These are phyloP conservation scores for Darevskia mixta DNA, from an alignment of 2,797 vertebrate genomes.

Conservation along the genomic window DNA sequence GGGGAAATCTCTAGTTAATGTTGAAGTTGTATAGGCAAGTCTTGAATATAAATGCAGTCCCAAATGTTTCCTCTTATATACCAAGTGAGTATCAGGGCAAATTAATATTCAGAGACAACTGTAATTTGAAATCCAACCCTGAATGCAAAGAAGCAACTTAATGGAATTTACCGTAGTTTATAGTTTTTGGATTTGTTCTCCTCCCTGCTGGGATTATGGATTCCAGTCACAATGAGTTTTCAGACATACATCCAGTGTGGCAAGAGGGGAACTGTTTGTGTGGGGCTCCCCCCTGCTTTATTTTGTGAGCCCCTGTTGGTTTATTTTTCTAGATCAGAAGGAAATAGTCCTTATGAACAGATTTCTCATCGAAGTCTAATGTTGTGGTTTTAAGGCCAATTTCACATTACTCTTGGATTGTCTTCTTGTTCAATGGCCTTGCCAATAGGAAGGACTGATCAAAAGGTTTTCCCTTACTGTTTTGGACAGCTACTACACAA, in stretches of 20 bases:
- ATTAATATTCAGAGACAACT: constrained; percentile 10
- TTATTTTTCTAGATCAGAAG: not conserved
- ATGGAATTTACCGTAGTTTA: not conserved
- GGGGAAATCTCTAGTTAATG: constrained; percentile 22
- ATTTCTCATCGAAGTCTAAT: not conserved
- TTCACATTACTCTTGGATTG: not conserved
- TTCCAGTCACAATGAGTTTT: not conserved
- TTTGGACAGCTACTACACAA: not conserved
- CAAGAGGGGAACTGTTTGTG: not conserved
- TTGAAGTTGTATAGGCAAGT: constrained; percentile 23
- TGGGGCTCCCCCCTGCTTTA: not conserved
- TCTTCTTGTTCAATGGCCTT: not conserved
- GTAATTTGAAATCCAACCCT: rapidly evolving
- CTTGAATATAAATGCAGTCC: constrained; percentile 6
- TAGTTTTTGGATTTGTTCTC: not conserved
- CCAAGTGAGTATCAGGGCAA: not conserved
- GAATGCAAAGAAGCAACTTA: not conserved
- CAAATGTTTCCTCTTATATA: not conserved
- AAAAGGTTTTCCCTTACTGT: not conserved
- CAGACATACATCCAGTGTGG: not conserved
- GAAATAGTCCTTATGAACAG: not conserved
- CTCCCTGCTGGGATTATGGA: not conserved
- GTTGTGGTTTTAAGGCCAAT: not conserved
- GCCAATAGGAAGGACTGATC: too few relatives aligned
- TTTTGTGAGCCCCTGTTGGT: not conserved